Percentiles rank a stretch among this genome's conserved stretches.
Evolutionary conservation across 1,140 invertebrate genomes (phyloP).

Genomic region (Plodia interpunctella): DNA sequence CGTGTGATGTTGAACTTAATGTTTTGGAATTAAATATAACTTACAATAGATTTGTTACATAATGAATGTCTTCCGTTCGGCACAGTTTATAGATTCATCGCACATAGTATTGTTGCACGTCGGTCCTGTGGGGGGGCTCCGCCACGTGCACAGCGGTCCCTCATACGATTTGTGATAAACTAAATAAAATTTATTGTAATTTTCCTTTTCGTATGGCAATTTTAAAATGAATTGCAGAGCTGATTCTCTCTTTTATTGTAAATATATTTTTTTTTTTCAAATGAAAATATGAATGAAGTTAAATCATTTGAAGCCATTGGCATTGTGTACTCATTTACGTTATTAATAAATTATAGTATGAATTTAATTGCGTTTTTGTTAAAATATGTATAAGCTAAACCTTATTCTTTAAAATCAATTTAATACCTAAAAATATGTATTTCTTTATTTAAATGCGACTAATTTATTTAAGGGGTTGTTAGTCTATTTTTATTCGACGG

Average conservation of each 20-base stretch:
- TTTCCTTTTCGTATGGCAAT: conserved; percentile 56
- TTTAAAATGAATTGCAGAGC: conserved; percentile 67
- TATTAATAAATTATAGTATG: conserved; percentile 76
- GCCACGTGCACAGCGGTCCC: conserved; percentile 68
- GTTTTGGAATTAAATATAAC: conserved; percentile 53
- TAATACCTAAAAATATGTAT: no score
- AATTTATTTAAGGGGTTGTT: no score
- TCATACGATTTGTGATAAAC: conserved; percentile 70
- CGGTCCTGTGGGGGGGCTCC: conserved; percentile 30
- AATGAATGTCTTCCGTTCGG: conserved; percentile 74
- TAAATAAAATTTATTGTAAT: conserved; percentile 46
- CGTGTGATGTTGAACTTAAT: conserved; percentile 65
- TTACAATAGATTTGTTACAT: conserved; percentile 68
- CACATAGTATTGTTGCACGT: conserved; percentile 64
- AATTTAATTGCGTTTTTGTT: conserved; percentile 54
- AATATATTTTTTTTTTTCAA: conserved; percentile 69
- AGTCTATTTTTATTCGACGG: no score
- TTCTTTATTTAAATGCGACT: no score
- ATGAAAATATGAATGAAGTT: conserved; percentile 68
- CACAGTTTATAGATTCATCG: conserved; percentile 67
- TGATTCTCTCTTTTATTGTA: conserved; percentile 71
- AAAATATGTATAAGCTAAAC: neutral
- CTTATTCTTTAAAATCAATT: no score
- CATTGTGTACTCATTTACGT: conserved; percentile 76
- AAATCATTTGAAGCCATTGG: conserved; percentile 73